Percentiles rank a stretch among this genome's conserved stretches.
These are phyloP conservation scores for Bostrychus sinensis DNA, from an alignment of 2,113 vertebrate genomes.

Conservation along the genomic window DNA sequence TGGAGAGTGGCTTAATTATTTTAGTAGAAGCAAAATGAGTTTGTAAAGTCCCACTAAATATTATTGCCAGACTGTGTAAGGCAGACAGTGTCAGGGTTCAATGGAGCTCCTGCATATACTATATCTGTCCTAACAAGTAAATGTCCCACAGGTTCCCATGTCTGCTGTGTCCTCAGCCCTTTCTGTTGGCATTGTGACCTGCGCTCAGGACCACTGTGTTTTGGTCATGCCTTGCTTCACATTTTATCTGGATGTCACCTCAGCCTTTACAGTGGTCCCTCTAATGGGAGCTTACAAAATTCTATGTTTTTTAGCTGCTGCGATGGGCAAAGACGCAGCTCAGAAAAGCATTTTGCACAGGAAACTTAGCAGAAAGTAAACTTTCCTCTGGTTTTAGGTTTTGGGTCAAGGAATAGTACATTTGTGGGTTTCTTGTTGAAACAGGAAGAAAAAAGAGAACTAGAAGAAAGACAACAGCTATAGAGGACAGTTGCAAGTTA, in stretches of 20 bases:
- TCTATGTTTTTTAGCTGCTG: constrained; percentile 55
- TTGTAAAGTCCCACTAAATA: no score
- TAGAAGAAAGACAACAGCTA: constrained; percentile 44
- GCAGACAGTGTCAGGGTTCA: no score
- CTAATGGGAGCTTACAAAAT: constrained; percentile 62
- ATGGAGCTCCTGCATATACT: no score
- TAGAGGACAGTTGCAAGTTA: constrained; percentile 34
- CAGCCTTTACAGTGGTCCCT: constrained; percentile 35
- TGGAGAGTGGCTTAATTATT: no score
- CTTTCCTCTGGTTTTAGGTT: constrained; percentile 31
- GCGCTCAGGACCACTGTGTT: constrained; percentile 40
- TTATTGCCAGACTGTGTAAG: no score
- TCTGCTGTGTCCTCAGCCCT: constrained; percentile 22
- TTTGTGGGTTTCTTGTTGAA: constrained; percentile 48
- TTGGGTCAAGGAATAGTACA: constrained; percentile 27
- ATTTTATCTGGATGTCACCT: constrained; percentile 50
- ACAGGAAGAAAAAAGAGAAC: constrained; percentile 47
- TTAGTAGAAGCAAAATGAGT: background rate
- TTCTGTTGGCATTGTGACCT: constrained; percentile 16
- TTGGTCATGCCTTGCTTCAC: constrained; percentile 43
- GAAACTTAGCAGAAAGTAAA: constrained; percentile 20
- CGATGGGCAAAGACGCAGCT: constrained; percentile 25
- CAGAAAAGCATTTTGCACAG: background rate
- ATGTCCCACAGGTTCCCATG: constrained; percentile 23
- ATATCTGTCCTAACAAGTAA: no score